These are phyloP conservation scores for Bembecia ichneumoniformis DNA, from an alignment of 2,888 invertebrate species.

Conservation along the genomic window DNA sequence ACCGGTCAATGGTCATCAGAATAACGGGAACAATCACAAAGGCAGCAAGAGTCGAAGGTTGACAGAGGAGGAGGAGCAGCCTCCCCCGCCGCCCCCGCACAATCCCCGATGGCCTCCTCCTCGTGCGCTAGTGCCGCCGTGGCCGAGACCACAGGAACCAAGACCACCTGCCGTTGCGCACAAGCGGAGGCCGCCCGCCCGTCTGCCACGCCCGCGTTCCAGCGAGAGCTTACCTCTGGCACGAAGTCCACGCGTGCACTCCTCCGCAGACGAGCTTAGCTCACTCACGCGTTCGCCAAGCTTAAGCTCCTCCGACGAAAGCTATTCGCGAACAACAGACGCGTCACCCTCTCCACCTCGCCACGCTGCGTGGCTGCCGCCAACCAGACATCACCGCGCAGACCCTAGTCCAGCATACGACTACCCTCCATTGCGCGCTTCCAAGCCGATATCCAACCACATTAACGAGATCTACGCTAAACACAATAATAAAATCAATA, in stretches of 20 bases:
- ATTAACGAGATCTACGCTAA: conserved; percentile 56
- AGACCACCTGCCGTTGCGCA: conserved; percentile 51
- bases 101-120: conserved; percentile 65
- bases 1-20: conserved; percentile 51
- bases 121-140: conserved; percentile 72
- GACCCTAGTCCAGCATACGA: conserved; percentile 69
- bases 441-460: conserved; percentile 45
- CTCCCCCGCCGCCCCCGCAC: conserved; percentile 73
- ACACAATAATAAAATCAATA: conserved; percentile 39
- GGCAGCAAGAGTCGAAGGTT: conserved; percentile 64
- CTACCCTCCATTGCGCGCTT: conserved; percentile 72
- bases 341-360: conserved; percentile 75
- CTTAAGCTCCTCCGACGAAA: conserved; percentile 88
- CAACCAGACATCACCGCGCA: conserved; percentile 49
- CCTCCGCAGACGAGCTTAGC: conserved; percentile 87
- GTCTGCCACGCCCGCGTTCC: conserved; percentile 76
- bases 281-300: conserved; percentile 86
- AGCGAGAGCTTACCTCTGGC: conserved; percentile 77
- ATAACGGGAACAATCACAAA: conserved; percentile 48
- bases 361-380: conserved; percentile 66
- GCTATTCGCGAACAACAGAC: conserved; percentile 85
- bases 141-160: conserved; percentile 72
- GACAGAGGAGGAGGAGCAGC: conserved; percentile 44
- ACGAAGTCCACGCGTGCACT: conserved; percentile 76
- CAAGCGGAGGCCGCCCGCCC: conserved; percentile 50